These are phyloP conservation scores for Scelioninae gen. 1 DNA, from an alignment of 2,888 invertebrate species.

Conservation along the genomic window DNA sequence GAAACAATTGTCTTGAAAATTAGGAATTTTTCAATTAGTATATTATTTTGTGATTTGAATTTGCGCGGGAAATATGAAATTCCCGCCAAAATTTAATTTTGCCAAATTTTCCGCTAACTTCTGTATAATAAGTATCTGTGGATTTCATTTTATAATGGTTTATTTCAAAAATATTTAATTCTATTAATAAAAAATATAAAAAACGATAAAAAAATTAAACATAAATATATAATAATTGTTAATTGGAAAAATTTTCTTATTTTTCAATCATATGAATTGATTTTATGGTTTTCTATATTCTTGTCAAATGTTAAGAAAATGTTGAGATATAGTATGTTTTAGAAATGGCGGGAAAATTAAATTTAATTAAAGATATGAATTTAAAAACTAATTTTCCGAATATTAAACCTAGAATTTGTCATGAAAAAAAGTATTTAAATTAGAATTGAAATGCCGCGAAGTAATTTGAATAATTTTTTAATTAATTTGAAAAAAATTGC, in stretches of 20 bases:
- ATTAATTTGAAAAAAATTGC: slow-evolving; percentile 42
- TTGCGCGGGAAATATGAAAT: neutral
- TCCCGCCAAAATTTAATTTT: neutral
- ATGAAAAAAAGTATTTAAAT: neutral
- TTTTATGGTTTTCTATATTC: too few relatives aligned
- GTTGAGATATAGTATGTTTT: neutral
- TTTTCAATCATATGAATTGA: too few relatives aligned
- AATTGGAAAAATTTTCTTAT: too few relatives aligned
- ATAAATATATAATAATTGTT: too few relatives aligned
- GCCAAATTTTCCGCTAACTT: neutral
- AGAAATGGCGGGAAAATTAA: neutral
- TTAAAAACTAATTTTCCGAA: neutral
- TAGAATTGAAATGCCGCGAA: slow-evolving; percentile 10
- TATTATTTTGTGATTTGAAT: neutral
- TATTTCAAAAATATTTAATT: too few relatives aligned
- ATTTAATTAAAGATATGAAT: neutral
- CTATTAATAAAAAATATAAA: too few relatives aligned
- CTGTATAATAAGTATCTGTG: too few relatives aligned
- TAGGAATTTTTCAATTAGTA: slow-evolving; percentile 11
- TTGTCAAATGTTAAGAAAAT: neutral
- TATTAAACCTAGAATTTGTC: neutral
- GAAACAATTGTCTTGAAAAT: slow-evolving; percentile 32
- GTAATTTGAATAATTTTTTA: slow-evolving; percentile 29
- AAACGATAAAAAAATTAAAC: too few relatives aligned
- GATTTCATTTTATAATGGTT: too few relatives aligned